Evolutionary conservation across 35 echinoderm and acorn worm species (phyloP).

Genomic region (Ptychodera flava): DNA sequence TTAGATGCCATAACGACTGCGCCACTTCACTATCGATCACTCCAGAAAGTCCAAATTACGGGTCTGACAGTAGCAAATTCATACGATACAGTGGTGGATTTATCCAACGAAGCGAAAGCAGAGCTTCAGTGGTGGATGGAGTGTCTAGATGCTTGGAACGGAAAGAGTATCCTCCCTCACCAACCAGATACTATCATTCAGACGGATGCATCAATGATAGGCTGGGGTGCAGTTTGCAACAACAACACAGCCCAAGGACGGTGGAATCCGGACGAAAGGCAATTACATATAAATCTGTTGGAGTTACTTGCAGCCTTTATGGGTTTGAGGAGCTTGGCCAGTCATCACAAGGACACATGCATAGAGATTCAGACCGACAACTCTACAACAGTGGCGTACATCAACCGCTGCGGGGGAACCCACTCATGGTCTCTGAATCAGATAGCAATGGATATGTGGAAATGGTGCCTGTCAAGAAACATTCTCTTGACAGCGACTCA

Average conservation of each 20-base stretch:
- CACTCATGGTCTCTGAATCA: not conserved
- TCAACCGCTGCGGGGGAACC: conserved; percentile 28
- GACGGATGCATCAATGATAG: conserved; percentile 30
- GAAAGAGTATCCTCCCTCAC: conserved; percentile 1
- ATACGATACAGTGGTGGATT: conserved; percentile 2
- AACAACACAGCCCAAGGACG: conserved; percentile 15
- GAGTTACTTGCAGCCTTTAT: conserved; percentile 8
- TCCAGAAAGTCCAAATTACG: conserved; percentile 11
- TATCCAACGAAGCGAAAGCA: too few species aligned
- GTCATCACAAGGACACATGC: not conserved
- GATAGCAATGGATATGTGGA: conserved; percentile 18
- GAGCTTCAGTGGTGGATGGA: conserved; percentile 25
- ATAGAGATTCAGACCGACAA: conserved; percentile 21
- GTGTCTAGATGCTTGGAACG: conserved; percentile 14
- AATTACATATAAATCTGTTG: conserved; percentile 22
- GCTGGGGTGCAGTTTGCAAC: conserved; percentile 24
- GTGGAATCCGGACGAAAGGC: conserved; percentile 8
- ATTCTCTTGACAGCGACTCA: conserved; percentile 18
- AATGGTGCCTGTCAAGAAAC: conserved; percentile 44
- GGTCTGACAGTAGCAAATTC: not conserved
- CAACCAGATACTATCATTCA: conserved; percentile 5
- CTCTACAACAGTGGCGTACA: conserved; percentile 37
- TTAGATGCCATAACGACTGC: not conserved
- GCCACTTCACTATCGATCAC: conserved; percentile 5
- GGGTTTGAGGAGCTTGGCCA: conserved; percentile 16